phyloP scores from a whole-genome alignment of 1,140 invertebrate genomes.

The Harpegnathos saltator region DNA sequence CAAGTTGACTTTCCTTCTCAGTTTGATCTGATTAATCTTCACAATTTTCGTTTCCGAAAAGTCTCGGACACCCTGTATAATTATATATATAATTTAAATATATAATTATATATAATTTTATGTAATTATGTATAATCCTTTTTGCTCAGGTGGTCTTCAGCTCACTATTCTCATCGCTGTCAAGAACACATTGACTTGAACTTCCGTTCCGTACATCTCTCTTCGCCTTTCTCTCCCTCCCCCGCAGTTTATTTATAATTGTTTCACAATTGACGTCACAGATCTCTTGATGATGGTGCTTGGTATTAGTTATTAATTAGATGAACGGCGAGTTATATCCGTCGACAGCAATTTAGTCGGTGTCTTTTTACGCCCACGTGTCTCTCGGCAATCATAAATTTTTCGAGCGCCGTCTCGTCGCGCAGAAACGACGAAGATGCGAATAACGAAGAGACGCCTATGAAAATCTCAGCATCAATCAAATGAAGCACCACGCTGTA shows the following conservation, averaged over 20 bases:
- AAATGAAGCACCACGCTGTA: conserved; percentile 18
- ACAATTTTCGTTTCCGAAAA: no score
- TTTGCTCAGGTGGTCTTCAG: conserved; percentile 8
- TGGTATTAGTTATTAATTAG: conserved; percentile 36
- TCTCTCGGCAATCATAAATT: not conserved
- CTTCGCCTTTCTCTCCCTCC: conserved; percentile 21
- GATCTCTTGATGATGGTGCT: conserved; percentile 24
- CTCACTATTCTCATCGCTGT: conserved; percentile 28
- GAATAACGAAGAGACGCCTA: conserved; percentile 34
- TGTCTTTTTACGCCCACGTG: not conserved
- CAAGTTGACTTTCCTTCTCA: no score
- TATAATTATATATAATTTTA: no score
- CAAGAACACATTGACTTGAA: conserved; percentile 15
- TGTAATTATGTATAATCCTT: no score
- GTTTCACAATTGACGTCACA: conserved; percentile 2
- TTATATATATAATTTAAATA: no score
- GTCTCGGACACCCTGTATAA: no score
- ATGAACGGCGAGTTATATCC: conserved; percentile 14
- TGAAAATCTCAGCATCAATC: conserved; percentile 53
- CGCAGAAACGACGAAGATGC: not conserved
- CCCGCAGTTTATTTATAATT: conserved; percentile 33
- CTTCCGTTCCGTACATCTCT: not conserved
- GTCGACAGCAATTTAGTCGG: not conserved
- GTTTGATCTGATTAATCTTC: no score
- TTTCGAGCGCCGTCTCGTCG: not conserved